Percentiles rank a stretch among this genome's conserved stretches.
Evolutionary conservation across 2,888 invertebrate species (phyloP).

Genomic region (Conops quadrifasciatus): DNA sequence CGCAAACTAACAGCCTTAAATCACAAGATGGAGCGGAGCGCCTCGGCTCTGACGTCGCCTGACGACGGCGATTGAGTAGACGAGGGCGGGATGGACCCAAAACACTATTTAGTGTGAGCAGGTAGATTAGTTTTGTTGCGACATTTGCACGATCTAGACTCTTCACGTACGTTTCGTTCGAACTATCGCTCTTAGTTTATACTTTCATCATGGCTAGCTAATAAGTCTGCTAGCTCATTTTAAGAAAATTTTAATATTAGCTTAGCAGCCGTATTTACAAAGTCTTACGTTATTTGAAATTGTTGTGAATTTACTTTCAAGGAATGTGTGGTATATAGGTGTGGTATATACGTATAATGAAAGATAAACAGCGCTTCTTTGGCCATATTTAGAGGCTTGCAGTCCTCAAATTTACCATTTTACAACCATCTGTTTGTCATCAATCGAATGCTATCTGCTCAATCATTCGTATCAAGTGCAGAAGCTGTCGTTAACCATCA

Average conservation of each 20-base stretch:
- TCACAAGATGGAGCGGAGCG: constrained; percentile 22
- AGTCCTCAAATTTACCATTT: constrained; percentile 28
- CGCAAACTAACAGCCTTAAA: constrained; percentile 1
- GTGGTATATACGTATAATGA: background rate
- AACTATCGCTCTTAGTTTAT: background rate
- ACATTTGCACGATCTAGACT: constrained; percentile 61
- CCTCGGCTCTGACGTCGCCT: constrained; percentile 30
- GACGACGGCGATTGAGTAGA: constrained; percentile 40
- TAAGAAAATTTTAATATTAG: too few relatives aligned
- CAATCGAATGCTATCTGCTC: background rate
- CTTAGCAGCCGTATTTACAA: too few relatives aligned
- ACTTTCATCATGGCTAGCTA: too few relatives aligned
- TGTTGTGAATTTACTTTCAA: background rate
- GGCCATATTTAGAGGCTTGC: constrained; percentile 7
- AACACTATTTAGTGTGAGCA: constrained; percentile 46
- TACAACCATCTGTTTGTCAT: constrained; percentile 33
- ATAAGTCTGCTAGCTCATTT: too few relatives aligned
- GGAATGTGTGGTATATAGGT: background rate
- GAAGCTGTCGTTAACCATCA: constrained; percentile 17
- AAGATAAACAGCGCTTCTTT: background rate
- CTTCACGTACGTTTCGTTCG: background rate
- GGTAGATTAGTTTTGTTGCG: constrained; percentile 65
- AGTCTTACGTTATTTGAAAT: background rate
- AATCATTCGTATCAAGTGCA: constrained; percentile 23
- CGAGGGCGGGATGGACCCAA: constrained; percentile 45